Percentiles rank a stretch among this genome's conserved stretches.
These are phyloP conservation scores for Ceyx cyanopectus DNA, from an alignment of 2,113 vertebrate genomes.

Conservation along the genomic window DNA sequence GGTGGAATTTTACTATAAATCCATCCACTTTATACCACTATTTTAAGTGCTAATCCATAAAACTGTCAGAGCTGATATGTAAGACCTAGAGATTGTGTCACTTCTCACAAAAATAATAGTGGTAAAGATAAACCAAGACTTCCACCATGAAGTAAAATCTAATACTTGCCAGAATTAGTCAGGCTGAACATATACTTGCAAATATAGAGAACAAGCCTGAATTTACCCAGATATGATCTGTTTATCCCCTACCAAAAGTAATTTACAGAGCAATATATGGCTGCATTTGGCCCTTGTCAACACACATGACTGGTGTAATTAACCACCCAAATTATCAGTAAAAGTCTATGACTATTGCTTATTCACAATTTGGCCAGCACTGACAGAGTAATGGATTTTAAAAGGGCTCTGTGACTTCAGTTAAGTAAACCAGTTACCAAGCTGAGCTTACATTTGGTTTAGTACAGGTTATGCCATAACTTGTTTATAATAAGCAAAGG, in stretches of 20 bases:
- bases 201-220: not conserved
- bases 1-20: not conserved
- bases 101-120: not conserved
- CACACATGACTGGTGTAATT: not conserved
- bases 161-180: not conserved
- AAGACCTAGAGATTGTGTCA: not conserved
- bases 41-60: not conserved
- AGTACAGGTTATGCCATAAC: not conserved
- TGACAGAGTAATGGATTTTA: not conserved
- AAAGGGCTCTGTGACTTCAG: not conserved
- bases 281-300: not conserved
- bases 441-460: not conserved
- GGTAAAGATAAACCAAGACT: not conserved
- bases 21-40: not conserved
- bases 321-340: not conserved
- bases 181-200: accelerated
- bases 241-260: not conserved
- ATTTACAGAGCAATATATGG: not conserved
- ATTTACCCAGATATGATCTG: not conserved
- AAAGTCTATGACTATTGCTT: not conserved
- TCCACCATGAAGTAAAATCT: not conserved
- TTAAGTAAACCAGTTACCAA: not conserved
- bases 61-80: not conserved
- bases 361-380: not conserved
- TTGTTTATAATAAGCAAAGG: not conserved